Base-by-base conservation (phyloP, 2,113 vertebrate species). In the Peucedramus taeniatus region DNA sequence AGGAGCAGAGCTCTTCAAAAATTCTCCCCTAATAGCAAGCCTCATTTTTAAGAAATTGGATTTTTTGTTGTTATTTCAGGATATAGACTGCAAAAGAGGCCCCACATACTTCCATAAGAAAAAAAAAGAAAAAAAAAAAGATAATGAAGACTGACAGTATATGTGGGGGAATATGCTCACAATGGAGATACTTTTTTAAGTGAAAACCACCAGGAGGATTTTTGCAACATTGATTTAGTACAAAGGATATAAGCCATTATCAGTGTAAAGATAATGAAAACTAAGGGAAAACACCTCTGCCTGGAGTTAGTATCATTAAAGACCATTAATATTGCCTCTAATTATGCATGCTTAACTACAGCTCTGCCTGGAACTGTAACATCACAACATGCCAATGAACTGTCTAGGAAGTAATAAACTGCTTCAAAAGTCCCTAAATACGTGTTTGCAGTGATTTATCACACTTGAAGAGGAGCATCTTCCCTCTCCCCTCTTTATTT, bases 231-330 rank as follows among this genome's bases (percentile, higher is more conserved):
- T 53, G 39, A 64, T 63, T 86, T 56, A 90, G n/a, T 71, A 86
- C 26, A 90, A 86, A 96, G 88, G 56, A 90, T 70, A 45, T 81
- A 85, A 89, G n/a, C 26, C 39, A 59, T 88, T 93, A 94, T 80
- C 79, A 82, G 59, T 22, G 56, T 20, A 86, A 87, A 86, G 24
- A 54, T 86, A 95, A 88, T 72, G 79, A 93, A 95, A 95, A 89
- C 18, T 21, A 4, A 2, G 49, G 27, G 77, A 78, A 96, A 93
- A 94, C 65, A 91, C 49, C 47, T 49, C 30, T 79, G 87, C 93
- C 84, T 88, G 39, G 39, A 92, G 64, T 81, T 71, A 91, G 54
- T 39, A 68, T 63, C 1, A 0, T 78, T 94, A 78, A 90, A 95
- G 19, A 74, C 65, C 56, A 81, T 86, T 94, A 92, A 94, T 90